Evolutionary conservation across 2,113 vertebrate genomes (phyloP), one percentile per base, ranked within the genome.

Genomic region (Lampris megalopsis): DNA sequence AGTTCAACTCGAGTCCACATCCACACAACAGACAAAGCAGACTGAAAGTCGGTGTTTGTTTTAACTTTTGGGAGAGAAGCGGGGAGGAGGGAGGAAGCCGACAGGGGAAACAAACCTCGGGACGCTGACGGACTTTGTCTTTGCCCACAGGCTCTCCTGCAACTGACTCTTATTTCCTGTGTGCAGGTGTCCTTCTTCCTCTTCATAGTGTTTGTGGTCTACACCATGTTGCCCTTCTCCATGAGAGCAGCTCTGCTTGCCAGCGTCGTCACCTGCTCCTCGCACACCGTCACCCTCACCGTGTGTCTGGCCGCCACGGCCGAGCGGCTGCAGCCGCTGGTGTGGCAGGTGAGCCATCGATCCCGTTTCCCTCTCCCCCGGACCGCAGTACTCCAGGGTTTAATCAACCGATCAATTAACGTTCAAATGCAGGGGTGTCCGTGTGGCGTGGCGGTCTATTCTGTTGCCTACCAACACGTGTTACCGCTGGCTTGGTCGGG

Each of bases 191-290:
- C 98, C 0, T 98, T 99, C 93, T 99, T 99, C 92, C 94, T 98
- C 75, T 99, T 99, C 92, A 98, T 98, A 71, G 94, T 99, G 86
- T 98, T 99, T 63, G 97, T 99, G 77, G 96, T 97, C n/a, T 99
- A 98, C 93, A 99, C 98, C 88, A 99, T 99, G 98, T 95, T 99
- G 86, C 97, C 98, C 63, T 99, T 99, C 95, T 96, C 96, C 91
- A 99, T 99, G 98, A 91, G 96, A 72, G 96, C 95, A 0, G 97
- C 98, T 73, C 89, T 98, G 77, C 94, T 98, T 0, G 96, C 98
- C 92, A 98, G 97, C 0, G 81, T 95, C 68, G 73, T 99, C 90
- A 98, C 97, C 74, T 96, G 97, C 69, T 90, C 95, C 0, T 99
- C 98, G 2, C 98, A 99, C 93, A 98, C 97, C 2, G 80, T 98